Conservation (phyloP, 1,140 invertebrate species). For the Pseudomyrmex flavicornis region DNA sequence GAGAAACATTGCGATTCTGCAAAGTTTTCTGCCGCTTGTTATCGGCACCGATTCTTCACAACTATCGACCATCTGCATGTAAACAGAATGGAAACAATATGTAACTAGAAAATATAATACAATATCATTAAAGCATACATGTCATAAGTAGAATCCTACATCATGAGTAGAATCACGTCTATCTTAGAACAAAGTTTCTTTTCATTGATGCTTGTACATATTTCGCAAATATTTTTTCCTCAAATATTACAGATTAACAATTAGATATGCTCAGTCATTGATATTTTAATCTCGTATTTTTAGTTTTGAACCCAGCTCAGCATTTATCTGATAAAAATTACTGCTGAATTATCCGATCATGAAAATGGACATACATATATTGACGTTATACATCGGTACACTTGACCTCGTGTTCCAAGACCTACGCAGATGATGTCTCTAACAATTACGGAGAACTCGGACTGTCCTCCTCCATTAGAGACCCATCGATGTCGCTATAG, state of each 20-base stretch:
- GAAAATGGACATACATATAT: slow-evolving; percentile 4
- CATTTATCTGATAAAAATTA: neutral
- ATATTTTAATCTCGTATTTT: neutral
- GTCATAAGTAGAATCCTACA: too few relatives aligned
- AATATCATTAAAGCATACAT: too few relatives aligned
- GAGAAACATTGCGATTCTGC: slow-evolving; percentile 44
- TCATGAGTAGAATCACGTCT: too few relatives aligned
- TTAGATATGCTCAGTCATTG: too few relatives aligned
- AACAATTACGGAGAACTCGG: slow-evolving; percentile 56
- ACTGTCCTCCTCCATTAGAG: slow-evolving; percentile 71
- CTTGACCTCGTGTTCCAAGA: slow-evolving; percentile 40
- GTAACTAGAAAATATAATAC: too few relatives aligned
- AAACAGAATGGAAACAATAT: slow-evolving; percentile 18
- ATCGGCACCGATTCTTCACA: neutral
- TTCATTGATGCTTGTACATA: too few relatives aligned
- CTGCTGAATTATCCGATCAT: neutral
- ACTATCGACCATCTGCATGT: too few relatives aligned
- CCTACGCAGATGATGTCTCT: slow-evolving; percentile 49
- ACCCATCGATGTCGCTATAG: slow-evolving; percentile 60
- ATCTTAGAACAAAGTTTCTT: too few relatives aligned
- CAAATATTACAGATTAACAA: neutral
- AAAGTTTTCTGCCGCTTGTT: slow-evolving; percentile 45
- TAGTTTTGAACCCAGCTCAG: neutral
- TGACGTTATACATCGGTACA: neutral
- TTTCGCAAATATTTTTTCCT: too few relatives aligned